Base-by-base conservation (phyloP, 2,113 vertebrate genomes). In the Tapirus terrestris region DNA sequence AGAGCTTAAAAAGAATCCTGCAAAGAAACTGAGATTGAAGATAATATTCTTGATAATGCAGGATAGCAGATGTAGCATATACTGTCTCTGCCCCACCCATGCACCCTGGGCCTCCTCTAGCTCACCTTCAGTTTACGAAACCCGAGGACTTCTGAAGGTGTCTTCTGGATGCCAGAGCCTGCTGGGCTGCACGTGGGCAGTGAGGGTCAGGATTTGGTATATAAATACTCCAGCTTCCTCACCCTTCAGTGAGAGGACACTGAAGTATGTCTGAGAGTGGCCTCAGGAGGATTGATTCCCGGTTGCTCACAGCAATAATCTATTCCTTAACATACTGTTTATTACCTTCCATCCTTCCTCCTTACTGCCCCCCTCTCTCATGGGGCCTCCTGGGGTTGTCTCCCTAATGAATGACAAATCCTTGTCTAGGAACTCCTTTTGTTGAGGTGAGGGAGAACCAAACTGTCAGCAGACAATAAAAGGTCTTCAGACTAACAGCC, bases 11-110 rank as follows among this genome's bases (percentile, higher is more conserved):
- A 86, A 27, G 36, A 70, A 45, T 17, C 33, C 48, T 83, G 25
- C 25, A 56, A 39, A 94, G 67, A 92, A 72, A 23, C 27, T 1
- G 58, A 56, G 31, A 61, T 25, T 45, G 48, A n/a, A 20, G 20
- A 9, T 61, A 2, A 1, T 29, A 21, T 6, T 92, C 45, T 33
- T 89, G 21, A 13, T 77, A 9, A 39, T 1, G 25, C 25, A 51
- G 48, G 45, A 2, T 0, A 43, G 53, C 60, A 20, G 33, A 31
- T 4, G 20, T 10, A 8, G 23, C 25, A 6, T 4, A 8, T 23
- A 5, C 39, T 53, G 9, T 36, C 33, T n/a, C 1, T 48, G 33
- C 20, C 33, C 43, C 12, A 4, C 29, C 8, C 14, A 0, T 8
- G 14, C 23, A 6, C 48, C 58, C 72, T 70, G 20, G 5, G 39